phyloP scores from a whole-genome alignment of 2,888 invertebrate genomes.

The Campoplex capitator region DNA sequence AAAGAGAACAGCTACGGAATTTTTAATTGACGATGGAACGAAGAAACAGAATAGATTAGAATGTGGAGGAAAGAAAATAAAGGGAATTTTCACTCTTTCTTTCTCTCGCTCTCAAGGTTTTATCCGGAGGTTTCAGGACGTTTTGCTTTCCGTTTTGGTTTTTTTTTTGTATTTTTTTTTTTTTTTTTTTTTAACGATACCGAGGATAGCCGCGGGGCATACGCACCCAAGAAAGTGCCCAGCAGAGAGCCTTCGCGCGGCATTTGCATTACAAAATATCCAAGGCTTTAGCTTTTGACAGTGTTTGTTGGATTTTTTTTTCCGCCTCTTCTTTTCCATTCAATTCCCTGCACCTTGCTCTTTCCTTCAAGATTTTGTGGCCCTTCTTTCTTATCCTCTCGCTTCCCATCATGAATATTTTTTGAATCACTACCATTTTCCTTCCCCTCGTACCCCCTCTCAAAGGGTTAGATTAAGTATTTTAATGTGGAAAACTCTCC shows the following conservation, averaged over 20 bases:
- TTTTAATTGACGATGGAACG: constrained; percentile 74
- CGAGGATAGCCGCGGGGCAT: constrained; percentile 56
- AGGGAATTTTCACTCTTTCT: neutral
- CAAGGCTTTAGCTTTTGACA: constrained; percentile 31
- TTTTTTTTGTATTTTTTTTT: constrained; percentile 67
- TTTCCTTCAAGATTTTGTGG: constrained; percentile 2
- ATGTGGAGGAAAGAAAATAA: constrained; percentile 8
- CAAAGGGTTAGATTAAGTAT: constrained; percentile 77
- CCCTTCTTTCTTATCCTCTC: constrained; percentile 42
- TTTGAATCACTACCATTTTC: constrained; percentile 57
- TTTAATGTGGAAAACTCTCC: constrained; percentile 72
- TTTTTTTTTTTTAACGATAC: constrained; percentile 1
- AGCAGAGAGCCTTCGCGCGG: constrained; percentile 33
- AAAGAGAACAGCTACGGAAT: constrained; percentile 74
- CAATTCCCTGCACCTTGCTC: constrained; percentile 68
- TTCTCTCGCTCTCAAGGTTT: neutral
- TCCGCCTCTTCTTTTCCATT: constrained; percentile 75
- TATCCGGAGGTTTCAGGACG: constrained; percentile 32
- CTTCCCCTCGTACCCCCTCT: neutral
- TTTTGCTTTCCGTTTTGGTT: constrained; percentile 66
- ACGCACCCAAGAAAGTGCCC: constrained; percentile 24
- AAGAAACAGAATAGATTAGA: constrained; percentile 20
- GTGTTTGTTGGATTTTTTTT: constrained; percentile 55
- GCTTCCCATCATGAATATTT: constrained; percentile 68
- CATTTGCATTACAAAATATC: constrained; percentile 79